Percentiles rank a stretch among this genome's conserved stretches.
Conservation (phyloP, 2,888 invertebrate species). For the Plebejus anna region DNA sequence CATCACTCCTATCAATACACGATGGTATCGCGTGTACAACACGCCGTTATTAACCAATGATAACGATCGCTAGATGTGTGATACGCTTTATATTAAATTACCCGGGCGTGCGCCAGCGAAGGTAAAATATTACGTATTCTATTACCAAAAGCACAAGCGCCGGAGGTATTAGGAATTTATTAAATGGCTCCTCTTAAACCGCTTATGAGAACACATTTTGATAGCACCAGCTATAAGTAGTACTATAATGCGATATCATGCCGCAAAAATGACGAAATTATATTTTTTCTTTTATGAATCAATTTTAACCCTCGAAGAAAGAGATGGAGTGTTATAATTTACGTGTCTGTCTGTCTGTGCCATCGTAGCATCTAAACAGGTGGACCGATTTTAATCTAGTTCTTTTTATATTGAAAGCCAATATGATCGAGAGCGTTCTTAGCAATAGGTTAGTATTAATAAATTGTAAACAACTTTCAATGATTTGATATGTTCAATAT, state of each 20-base stretch:
- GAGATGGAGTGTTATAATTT: too few relatives aligned
- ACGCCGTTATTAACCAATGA: slow-evolving; percentile 76
- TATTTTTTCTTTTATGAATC: neutral
- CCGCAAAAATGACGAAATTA: neutral
- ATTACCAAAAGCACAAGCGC: slow-evolving; percentile 75
- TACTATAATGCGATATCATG: neutral
- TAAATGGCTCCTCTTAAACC: neutral
- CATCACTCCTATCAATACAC: slow-evolving; percentile 75
- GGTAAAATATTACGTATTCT: slow-evolving; percentile 77
- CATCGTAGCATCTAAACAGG: too few relatives aligned
- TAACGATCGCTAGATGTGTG: slow-evolving; percentile 77
- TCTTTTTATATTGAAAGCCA: too few relatives aligned
- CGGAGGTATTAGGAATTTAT: slow-evolving; percentile 54
- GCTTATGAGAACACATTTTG: neutral
- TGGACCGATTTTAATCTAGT: too few relatives aligned
- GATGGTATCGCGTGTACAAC: slow-evolving; percentile 76
- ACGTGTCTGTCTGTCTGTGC: too few relatives aligned
- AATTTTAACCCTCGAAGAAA: too few relatives aligned
- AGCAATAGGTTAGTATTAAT: too few relatives aligned
- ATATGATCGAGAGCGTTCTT: too few relatives aligned
- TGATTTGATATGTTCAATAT: too few relatives aligned
- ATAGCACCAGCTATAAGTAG: too few relatives aligned
- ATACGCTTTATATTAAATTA: slow-evolving; percentile 80
- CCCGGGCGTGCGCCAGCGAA: slow-evolving; percentile 78
- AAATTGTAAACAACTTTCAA: too few relatives aligned